These are phyloP conservation scores for Oenanthe oenanthe DNA, from an alignment of 2,113 vertebrate genomes.

Conservation along the genomic window DNA sequence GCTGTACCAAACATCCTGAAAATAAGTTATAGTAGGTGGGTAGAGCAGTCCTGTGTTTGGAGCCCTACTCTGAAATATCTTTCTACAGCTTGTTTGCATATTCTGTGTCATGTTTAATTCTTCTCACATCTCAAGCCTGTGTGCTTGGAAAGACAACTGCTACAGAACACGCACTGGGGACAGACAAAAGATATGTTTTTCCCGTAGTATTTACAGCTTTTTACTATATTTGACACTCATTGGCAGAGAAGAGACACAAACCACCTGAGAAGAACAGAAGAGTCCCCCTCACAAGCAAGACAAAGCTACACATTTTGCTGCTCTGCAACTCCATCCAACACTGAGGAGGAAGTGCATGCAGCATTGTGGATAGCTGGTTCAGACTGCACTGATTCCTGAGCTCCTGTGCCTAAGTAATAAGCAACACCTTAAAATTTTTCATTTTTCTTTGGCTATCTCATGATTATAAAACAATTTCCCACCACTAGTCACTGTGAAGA, in stretches of 20 bases:
- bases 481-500: neutral
- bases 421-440: neutral
- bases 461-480: neutral
- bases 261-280: neutral
- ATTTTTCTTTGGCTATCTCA: neutral
- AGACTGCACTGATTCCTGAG: neutral
- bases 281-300: neutral
- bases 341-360: neutral
- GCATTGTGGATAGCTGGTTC: neutral
- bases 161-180: neutral
- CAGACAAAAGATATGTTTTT: neutral
- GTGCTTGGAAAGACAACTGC: neutral
- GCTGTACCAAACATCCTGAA: neutral
- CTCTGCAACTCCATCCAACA: fast-evolving
- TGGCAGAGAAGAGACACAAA: neutral
- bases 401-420: neutral
- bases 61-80: neutral
- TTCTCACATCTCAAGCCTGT: neutral
- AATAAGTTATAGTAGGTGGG: neutral
- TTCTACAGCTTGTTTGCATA: neutral
- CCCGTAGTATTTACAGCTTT: neutral
- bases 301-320: neutral
- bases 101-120: neutral
- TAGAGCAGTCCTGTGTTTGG: neutral
- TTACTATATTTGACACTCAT: neutral